A percentile compares a stretch with the other conserved stretches of the same genome.
Conservation (phyloP, 2,888 invertebrate species). For the Taphrorychus bicolor region DNA sequence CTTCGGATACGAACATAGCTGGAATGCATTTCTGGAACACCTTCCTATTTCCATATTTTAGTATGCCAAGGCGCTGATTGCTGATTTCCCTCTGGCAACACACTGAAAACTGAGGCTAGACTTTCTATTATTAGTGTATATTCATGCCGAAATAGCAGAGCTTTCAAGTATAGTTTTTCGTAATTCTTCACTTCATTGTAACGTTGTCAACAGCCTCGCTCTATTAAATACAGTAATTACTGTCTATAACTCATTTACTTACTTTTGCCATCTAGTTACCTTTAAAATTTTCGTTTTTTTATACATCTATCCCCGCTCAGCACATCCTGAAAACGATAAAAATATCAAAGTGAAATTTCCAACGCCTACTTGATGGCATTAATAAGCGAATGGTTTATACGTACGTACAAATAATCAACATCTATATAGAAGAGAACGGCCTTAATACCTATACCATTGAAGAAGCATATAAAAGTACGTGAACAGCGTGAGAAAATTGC, state of each 20-base stretch:
- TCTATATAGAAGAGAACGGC: not conserved
- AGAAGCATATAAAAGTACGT: constrained; percentile 1
- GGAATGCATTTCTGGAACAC: constrained; percentile 33
- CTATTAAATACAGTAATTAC: too few relatives aligned
- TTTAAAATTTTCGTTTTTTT: too few relatives aligned
- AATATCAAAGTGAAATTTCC: too few relatives aligned
- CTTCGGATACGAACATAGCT: constrained; percentile 22
- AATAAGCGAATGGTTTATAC: too few relatives aligned
- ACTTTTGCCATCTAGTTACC: too few relatives aligned
- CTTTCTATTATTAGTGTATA: not conserved
- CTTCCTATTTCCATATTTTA: constrained; percentile 35
- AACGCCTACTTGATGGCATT: too few relatives aligned
- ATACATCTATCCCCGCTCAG: too few relatives aligned
- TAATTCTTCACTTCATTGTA: too few relatives aligned
- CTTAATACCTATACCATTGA: not conserved
- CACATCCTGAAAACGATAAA: too few relatives aligned
- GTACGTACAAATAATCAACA: too few relatives aligned
- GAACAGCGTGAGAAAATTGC: constrained; percentile 11
- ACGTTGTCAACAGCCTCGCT: too few relatives aligned
- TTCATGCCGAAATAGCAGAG: not conserved
- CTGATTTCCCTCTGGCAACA: not conserved
- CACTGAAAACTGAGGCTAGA: not conserved
- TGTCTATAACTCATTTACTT: too few relatives aligned
- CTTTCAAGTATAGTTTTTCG: not conserved
- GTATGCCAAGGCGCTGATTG: constrained; percentile 31